A percentile compares a stretch with the other conserved stretches of the same genome.
phyloP scores from a whole-genome alignment of 2,888 invertebrate genomes.

The Hylaea fasciaria region DNA sequence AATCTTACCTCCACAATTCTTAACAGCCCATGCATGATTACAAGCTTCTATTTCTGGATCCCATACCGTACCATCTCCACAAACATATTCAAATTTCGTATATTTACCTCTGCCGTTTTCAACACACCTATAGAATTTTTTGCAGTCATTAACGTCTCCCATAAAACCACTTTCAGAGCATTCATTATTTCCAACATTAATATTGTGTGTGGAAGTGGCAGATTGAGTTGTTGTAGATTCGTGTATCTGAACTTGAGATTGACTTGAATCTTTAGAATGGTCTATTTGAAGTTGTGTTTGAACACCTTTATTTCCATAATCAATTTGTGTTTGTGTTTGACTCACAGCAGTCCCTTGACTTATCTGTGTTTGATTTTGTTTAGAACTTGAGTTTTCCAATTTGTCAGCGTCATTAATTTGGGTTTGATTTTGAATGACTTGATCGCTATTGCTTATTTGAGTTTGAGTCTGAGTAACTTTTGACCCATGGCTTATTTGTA shows the following conservation, averaged over 20 bases:
- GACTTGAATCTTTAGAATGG: slow-evolving; percentile 60
- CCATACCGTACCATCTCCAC: slow-evolving; percentile 87
- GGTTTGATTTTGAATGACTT: slow-evolving; percentile 61
- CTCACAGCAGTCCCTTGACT: slow-evolving; percentile 56
- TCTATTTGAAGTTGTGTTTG: slow-evolving; percentile 66
- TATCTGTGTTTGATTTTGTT: slow-evolving; percentile 63
- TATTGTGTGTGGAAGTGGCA: slow-evolving; percentile 18
- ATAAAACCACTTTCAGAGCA: slow-evolving; percentile 84
- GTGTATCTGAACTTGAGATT: slow-evolving; percentile 55
- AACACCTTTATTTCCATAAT: slow-evolving; percentile 54
- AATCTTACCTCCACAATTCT: slow-evolving; percentile 53
- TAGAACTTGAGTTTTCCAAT: slow-evolving; percentile 34
- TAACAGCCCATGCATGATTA: slow-evolving; percentile 83
- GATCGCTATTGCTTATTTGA: slow-evolving; percentile 54
- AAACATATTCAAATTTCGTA: slow-evolving; percentile 83
- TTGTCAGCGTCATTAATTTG: slow-evolving; percentile 58
- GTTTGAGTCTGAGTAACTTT: slow-evolving; percentile 59
- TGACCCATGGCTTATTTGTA: slow-evolving; percentile 58
- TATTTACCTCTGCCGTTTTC: slow-evolving; percentile 74
- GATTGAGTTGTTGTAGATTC: slow-evolving; percentile 47
- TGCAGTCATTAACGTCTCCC: slow-evolving; percentile 83
- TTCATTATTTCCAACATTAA: slow-evolving; percentile 24
- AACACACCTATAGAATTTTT: slow-evolving; percentile 89
- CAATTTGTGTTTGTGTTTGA: slow-evolving; percentile 62
- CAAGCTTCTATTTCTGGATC: slow-evolving; percentile 84